Conservation (phyloP, 1,140 invertebrate genomes). For the Apis cerana region DNA sequence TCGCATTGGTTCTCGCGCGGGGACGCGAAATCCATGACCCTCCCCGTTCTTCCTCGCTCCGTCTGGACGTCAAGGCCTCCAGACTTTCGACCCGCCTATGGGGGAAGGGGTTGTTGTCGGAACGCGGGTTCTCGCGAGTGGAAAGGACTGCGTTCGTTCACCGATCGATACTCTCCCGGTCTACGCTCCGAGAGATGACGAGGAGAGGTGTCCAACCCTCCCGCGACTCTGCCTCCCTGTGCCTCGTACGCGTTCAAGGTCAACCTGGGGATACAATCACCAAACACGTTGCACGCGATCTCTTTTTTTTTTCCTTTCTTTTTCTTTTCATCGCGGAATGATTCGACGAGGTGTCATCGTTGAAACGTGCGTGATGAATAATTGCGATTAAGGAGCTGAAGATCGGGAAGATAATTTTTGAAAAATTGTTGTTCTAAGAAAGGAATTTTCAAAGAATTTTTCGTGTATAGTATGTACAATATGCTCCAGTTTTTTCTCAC, state of each 20-base stretch:
- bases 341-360: too few relatives aligned
- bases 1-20: not conserved
- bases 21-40: slow-evolving; percentile 43
- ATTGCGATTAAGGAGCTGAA: too few relatives aligned
- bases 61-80: slow-evolving; percentile 42
- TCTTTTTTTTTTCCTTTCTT: not conserved
- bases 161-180: slow-evolving; percentile 51
- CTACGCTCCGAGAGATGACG: slow-evolving; percentile 12
- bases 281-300: slow-evolving; percentile 12
- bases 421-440: too few relatives aligned
- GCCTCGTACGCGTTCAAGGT: slow-evolving; percentile 37
- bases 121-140: slow-evolving; percentile 33
- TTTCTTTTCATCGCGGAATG: not conserved
- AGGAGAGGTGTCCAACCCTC: not conserved
- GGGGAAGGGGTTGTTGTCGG: slow-evolving; percentile 42
- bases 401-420: too few relatives aligned
- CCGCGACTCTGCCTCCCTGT: not conserved
- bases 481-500: too few relatives aligned
- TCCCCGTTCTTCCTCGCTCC: not conserved
- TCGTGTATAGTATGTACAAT: too few relatives aligned
- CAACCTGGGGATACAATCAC: not conserved
- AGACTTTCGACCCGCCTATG: slow-evolving; percentile 47
- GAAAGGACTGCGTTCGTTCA: slow-evolving; percentile 20
- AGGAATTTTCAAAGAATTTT: too few relatives aligned
- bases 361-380: too few relatives aligned